Evolutionary conservation across 2,888 invertebrate species (phyloP), one percentile per base, ranked within the genome.

Genomic region (Dasysyrphus albostriatus): DNA sequence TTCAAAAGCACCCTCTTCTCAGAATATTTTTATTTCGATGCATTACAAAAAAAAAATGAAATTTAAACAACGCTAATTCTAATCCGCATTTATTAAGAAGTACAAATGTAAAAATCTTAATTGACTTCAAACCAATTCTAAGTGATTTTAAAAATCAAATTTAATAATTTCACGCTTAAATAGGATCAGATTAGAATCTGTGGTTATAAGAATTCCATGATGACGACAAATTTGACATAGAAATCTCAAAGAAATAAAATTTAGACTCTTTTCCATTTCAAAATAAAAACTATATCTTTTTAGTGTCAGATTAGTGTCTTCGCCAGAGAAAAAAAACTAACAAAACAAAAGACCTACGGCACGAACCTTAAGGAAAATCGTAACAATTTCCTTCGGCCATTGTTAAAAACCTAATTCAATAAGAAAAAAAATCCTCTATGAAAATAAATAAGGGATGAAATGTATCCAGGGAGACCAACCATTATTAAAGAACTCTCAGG

Each of bases 271-370:
- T 54, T 69, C 56, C 8, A 10, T 51, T 14, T 32, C 8, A 54
- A 32, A 29, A 69, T 16, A 19, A 49, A 79, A 78, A 83, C 82
- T 70, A 82, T 9, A 16, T 70, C 44, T 82, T 74, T 78, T 83
- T 76, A 76, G 67, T 83, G 83, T 87, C 87, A 61, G 87, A 78
- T 87, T 87, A 87, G 61, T 87, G 83, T 87, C 83, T 12, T 34
- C 39, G 29, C 10, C 49, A 37, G n/a, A 24, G 6, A 51, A 37
- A 19, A 9, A 34, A 19, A 59, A 29, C 16, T 39, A 47, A 10
- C 16, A 82, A 73, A n/a, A 77, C 67, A 82, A 83, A 58, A 72
- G 81, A 84, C 81, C 67, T 73, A 76, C 70, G 78, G 78, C 78
- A 87, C 83, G 83, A 70, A 85, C 83, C 75, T 70, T 39, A 37